A percentile compares a stretch with the other conserved stretches of the same genome.
Conservation (phyloP, 2,888 invertebrate genomes). For the Cephus rjabovi region DNA sequence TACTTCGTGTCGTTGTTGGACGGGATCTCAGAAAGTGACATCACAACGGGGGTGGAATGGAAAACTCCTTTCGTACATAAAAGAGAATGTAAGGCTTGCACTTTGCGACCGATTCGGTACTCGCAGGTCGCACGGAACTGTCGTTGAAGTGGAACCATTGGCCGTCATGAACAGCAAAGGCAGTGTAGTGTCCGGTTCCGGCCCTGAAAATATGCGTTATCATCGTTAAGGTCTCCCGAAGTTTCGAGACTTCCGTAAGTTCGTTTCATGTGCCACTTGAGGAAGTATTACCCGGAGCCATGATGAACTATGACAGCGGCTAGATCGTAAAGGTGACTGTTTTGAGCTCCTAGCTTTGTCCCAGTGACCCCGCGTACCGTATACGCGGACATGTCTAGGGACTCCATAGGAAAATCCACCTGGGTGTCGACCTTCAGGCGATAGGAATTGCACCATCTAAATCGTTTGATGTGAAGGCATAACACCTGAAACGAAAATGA, state of each 20-base stretch:
- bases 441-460: constrained; percentile 84
- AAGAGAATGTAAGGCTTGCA: constrained; percentile 89
- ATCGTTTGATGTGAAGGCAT: constrained; percentile 85
- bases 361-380: constrained; percentile 77
- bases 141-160: constrained; percentile 91
- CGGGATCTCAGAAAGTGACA: constrained; percentile 31
- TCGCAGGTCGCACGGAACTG: constrained; percentile 80
- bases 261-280: not conserved
- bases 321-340: constrained; percentile 79
- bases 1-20: constrained; percentile 15
- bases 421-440: constrained; percentile 84
- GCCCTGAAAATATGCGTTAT: constrained; percentile 70
- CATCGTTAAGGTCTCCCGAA: not conserved
- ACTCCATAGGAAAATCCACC: constrained; percentile 80
- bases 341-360: constrained; percentile 74
- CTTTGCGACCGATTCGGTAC: constrained; percentile 75
- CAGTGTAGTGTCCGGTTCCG: constrained; percentile 87
- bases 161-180: constrained; percentile 83
- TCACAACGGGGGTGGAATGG: constrained; percentile 64
- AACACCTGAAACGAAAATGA: constrained; percentile 70
- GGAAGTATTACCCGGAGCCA: constrained; percentile 76
- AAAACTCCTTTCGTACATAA: constrained; percentile 79
- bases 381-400: constrained; percentile 83
- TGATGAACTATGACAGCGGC: constrained; percentile 86
- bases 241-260: not conserved